Evolutionary conservation across 2,113 vertebrate genomes (phyloP).

Genomic region (Monopterus albus): DNA sequence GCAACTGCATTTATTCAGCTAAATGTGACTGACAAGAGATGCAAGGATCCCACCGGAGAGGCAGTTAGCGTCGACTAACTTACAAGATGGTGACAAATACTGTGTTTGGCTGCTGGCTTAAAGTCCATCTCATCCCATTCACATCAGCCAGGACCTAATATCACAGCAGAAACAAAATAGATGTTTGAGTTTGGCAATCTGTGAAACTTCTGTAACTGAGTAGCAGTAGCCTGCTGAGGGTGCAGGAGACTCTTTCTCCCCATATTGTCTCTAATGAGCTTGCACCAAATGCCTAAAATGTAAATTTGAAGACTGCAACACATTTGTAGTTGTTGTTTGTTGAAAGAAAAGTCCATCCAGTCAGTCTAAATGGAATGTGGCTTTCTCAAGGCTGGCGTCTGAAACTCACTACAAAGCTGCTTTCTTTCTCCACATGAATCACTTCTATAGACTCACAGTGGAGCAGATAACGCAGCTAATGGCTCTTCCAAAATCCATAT

Average conservation of each 20-base stretch:
- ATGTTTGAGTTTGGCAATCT: no score
- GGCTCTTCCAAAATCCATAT: constrained; percentile 22
- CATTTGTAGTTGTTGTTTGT: rapidly evolving
- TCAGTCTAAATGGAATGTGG: constrained; percentile 1
- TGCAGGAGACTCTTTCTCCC: not conserved
- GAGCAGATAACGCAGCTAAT: constrained; percentile 37
- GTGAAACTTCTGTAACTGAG: not conserved
- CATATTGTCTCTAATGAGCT: not conserved
- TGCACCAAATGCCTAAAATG: not conserved
- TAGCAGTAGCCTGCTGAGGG: not conserved
- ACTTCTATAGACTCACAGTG: not conserved
- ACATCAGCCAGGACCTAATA: not conserved
- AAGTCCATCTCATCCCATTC: not conserved
- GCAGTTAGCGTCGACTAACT: not conserved
- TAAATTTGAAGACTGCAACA: not conserved
- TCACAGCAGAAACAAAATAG: no score
- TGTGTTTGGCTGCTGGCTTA: constrained; percentile 3
- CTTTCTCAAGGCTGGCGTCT: constrained; percentile 8
- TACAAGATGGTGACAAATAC: not conserved
- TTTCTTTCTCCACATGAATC: constrained; percentile 26
- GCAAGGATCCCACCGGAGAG: not conserved
- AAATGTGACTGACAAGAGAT: not conserved
- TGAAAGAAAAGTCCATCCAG: not conserved
- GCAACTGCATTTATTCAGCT: not conserved
- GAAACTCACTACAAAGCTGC: constrained; percentile 40